Base-by-base conservation (phyloP, 2,113 vertebrate genomes). In the Malurus alboscapulatus region DNA sequence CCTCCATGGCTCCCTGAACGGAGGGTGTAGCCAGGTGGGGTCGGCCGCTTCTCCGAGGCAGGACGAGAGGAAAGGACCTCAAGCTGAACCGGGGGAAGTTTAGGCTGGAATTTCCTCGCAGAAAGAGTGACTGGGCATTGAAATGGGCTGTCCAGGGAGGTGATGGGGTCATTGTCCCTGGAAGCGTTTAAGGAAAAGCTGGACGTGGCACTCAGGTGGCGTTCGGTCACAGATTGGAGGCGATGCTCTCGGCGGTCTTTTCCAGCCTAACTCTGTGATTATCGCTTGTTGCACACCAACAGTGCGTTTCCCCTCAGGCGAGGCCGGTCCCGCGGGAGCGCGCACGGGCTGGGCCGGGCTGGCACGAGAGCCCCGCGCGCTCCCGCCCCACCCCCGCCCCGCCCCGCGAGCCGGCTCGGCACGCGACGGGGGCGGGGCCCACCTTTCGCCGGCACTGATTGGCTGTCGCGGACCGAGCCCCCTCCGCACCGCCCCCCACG, bases 401-500 rank as follows among this genome's bases (percentile, higher is more conserved):
- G 4, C 17, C 25, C 22, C 0, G 45, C 0, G n/a, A 34, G 55
- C 13, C 22, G 9, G 21, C 55, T 45, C 22, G 1, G 26, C 34
- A 9, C 6, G 2, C 9, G 2, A 0, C 1, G 6, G 24, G 57
- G 61, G 62, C 57, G 51, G 38, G 6, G 26, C 20, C 17, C 29
- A 0, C 26, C 17, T 2, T 2, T 1, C 2, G 0, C 26, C 6
- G 0, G 12, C 61, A 9, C 30, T 38, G 61, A 96, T 88, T 95
- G 89, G 92, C 53, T 38, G 24, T 0, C 0, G 1, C 0, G 1
- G 32, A 2, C 15, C 57, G 18, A 50, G 3, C 61, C 54, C 24
- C 12, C 12, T 14, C 24, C 4, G 21, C 12, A 1, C 25, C 27
- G 10, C 48, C 21, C 9, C 2, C 8, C 0, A 0, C 8, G 0